Evolutionary conservation across 2,113 vertebrate species (phyloP), one percentile per base, ranked within the genome.

Genomic region (Proterorhinus semilunaris): DNA sequence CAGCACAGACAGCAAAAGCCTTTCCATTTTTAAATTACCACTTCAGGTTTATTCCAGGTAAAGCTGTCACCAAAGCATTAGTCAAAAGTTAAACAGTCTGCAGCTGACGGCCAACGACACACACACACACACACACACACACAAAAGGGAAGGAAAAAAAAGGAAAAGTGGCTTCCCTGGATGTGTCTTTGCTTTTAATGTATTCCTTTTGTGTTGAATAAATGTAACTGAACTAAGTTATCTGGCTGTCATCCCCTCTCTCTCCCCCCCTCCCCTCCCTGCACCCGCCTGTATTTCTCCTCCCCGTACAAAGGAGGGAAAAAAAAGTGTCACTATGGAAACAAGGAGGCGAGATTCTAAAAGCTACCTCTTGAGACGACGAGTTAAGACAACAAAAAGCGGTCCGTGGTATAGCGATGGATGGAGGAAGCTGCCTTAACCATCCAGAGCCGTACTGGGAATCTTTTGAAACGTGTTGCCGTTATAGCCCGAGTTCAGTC

Each of bases 291-390:
- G 83, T 87, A 77, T 81, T 80, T 83, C 76, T 84, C 69, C 82
- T 83, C 67, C 78, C 71, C 47, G 73, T 87, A 90, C 87, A 92
- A 91, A 92, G 81, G 91, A 90, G 90, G 87, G 77, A 88, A n/a
- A 53, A 51, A 36, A 53, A 91, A 91, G 91, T 92, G 92, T 93
- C 91, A 92, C 91, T 93, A 93, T 93, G 92, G 92, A 92, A 93
- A 93, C 92, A 91, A 90, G 87, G 91, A 92, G 89, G 86, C 88
- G 78, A 91, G 91, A 91, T 89, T 92, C 91, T 92, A 90, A 92
- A 93, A 91, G 91, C 90, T 91, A 91, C 89, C 90, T 92, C 91
- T 91, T 88, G 86, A 92, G 89, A 88, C 82, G 76, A 82, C n/a
- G 89, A 89, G 87, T 88, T 89, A 89, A 90, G 86, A 91, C 85